Conservation (phyloP, 2,113 vertebrate species). For the Hylia prasina region DNA sequence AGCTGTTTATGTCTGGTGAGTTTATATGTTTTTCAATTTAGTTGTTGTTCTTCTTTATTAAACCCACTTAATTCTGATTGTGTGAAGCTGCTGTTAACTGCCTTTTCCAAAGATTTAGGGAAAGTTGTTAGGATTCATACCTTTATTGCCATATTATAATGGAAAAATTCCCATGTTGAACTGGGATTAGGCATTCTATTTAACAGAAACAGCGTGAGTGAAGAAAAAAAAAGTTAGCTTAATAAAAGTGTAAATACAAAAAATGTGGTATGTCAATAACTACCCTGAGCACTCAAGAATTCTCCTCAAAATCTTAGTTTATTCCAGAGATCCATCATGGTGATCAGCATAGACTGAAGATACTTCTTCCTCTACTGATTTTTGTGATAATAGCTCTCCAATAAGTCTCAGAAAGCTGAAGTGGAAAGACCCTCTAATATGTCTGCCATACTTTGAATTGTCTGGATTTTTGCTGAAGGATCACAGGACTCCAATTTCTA, state of each 20-base stretch:
- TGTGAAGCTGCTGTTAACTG: neutral
- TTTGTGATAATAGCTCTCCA: neutral
- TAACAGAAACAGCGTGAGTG: neutral
- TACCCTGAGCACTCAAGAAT: neutral
- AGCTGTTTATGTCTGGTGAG: neutral
- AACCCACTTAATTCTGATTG: neutral
- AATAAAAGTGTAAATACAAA: neutral
- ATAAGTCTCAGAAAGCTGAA: neutral
- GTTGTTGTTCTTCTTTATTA: neutral
- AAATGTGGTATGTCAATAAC: neutral
- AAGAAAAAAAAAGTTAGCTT: neutral
- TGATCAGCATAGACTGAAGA: neutral
- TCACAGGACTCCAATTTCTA: neutral
- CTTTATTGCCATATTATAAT: neutral
- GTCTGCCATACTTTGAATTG: neutral
- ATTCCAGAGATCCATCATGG: neutral
- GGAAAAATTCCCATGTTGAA: neutral
- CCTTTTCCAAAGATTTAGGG: neutral
- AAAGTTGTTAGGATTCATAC: neutral
- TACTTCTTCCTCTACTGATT: neutral
- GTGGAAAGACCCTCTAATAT: neutral
- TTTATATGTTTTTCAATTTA: neutral
- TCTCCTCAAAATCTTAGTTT: neutral
- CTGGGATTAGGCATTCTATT: neutral
- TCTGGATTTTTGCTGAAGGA: neutral